phyloP scores from a whole-genome alignment of 2,888 invertebrate species.

The Aromia moschata region DNA sequence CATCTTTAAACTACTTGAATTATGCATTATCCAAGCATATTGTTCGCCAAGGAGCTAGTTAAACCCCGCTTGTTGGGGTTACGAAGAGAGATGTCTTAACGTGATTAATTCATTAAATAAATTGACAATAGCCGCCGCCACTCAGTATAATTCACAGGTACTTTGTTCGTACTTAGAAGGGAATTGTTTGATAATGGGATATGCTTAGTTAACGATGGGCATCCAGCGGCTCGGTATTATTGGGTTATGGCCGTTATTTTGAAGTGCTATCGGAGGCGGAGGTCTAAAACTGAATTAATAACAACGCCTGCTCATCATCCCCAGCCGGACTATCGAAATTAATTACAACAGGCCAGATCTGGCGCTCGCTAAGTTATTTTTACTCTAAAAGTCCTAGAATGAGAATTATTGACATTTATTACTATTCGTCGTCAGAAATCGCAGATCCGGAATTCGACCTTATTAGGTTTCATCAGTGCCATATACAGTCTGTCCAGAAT shows the following conservation, averaged over 20 bases:
- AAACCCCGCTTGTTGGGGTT: no score
- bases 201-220: constrained; percentile 29
- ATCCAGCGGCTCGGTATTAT: constrained; percentile 26
- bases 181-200: constrained; percentile 42
- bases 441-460: no score
- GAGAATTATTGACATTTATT: no score
- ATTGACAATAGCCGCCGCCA: constrained; percentile 9
- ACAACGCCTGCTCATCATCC: constrained; percentile 53
- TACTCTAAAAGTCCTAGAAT: no score
- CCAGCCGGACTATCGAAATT: constrained; percentile 55
- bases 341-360: constrained; percentile 54
- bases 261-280: constrained; percentile 46
- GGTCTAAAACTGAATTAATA: constrained; percentile 52
- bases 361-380: no score
- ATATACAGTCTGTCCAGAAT: no score
- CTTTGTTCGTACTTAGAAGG: constrained; percentile 36
- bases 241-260: constrained; percentile 50
- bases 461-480: no score
- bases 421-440: no score
- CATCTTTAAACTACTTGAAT: no score
- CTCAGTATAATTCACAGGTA: constrained; percentile 24
- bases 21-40: no score
- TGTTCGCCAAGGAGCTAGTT: no score
- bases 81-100: not conserved
- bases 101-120: constrained; percentile 3